phyloP scores from a whole-genome alignment of 1,140 invertebrate species.

The Colletes latitarsis region DNA sequence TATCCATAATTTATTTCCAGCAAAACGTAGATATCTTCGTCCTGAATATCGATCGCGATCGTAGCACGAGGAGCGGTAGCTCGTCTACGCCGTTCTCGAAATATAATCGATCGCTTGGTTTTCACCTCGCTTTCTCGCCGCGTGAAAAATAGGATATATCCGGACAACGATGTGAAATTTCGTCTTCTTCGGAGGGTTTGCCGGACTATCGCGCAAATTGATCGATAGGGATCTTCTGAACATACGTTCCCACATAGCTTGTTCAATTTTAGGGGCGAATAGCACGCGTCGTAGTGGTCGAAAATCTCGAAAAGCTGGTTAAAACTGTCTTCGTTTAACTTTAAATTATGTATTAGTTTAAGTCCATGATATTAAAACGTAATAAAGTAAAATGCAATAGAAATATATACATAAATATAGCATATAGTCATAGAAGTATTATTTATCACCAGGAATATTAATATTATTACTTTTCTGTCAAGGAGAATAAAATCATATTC shows the following conservation, averaged over 20 bases:
- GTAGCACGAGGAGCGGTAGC: too few species aligned
- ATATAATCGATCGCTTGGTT: neutral
- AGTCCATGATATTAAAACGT: too few species aligned
- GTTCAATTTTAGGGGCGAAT: slow-evolving; percentile 4
- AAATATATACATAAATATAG: too few species aligned
- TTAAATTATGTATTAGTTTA: too few species aligned
- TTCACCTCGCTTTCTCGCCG: slow-evolving; percentile 27
- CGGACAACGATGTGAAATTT: neutral
- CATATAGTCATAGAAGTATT: too few species aligned
- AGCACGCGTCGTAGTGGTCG: too few species aligned
- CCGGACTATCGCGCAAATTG: neutral
- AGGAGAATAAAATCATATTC: too few species aligned
- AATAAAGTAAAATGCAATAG: too few species aligned
- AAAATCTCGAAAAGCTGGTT: too few species aligned
- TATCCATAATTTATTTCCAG: slow-evolving; percentile 16
- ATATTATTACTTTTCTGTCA: too few species aligned
- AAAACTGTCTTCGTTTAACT: too few species aligned
- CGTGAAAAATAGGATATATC: neutral
- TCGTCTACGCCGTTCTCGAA: slow-evolving; percentile 1
- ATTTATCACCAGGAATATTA: too few species aligned
- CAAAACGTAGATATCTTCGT: slow-evolving; percentile 6
- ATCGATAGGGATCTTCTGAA: neutral
- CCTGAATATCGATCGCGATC: slow-evolving; percentile 36
- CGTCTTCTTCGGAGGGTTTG: neutral
- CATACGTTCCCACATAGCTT: neutral